Percentiles rank a stretch among this genome's conserved stretches.
These are phyloP conservation scores for Odontamblyopus lacepedii DNA, from an alignment of 2,797 vertebrate species.

Conservation along the genomic window DNA sequence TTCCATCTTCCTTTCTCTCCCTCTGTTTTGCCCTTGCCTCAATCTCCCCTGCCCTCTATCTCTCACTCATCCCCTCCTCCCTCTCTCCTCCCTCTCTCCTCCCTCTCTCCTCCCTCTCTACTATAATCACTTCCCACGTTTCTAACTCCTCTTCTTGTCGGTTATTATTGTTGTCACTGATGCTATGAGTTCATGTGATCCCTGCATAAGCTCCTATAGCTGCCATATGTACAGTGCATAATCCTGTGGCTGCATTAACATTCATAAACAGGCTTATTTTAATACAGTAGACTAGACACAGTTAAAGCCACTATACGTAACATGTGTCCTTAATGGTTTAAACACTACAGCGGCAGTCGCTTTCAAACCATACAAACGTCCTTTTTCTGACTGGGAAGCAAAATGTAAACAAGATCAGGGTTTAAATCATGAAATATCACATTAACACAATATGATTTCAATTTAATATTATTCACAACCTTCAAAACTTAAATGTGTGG, in stretches of 20 bases:
- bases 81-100: background rate
- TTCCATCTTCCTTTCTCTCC: too few species aligned
- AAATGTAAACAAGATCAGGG: background rate
- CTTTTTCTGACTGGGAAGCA: background rate
- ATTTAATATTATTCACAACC: background rate
- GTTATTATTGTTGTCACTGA: slow-evolving; percentile 19
- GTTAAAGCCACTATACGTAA: background rate
- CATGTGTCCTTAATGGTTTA: background rate
- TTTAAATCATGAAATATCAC: background rate
- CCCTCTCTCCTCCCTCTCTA: background rate
- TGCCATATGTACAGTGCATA: slow-evolving; percentile 16
- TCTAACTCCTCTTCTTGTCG: slow-evolving; percentile 23
- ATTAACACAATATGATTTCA: too few species aligned
- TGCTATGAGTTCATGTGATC: background rate
- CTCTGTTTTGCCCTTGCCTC: too few species aligned
- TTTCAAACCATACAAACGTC: background rate
- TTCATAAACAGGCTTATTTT: slow-evolving; percentile 9
- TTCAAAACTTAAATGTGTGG: background rate
- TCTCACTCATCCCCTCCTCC: background rate
- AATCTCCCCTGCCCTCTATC: too few species aligned
- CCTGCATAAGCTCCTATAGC: slow-evolving; percentile 5
- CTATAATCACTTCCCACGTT: slow-evolving; percentile 40
- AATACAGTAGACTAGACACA: background rate
- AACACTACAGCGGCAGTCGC: background rate
- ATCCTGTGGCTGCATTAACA: slow-evolving; percentile 8